These are phyloP conservation scores for Bradypus variegatus DNA, from an alignment of 2,797 vertebrate species.

Conservation along the genomic window DNA sequence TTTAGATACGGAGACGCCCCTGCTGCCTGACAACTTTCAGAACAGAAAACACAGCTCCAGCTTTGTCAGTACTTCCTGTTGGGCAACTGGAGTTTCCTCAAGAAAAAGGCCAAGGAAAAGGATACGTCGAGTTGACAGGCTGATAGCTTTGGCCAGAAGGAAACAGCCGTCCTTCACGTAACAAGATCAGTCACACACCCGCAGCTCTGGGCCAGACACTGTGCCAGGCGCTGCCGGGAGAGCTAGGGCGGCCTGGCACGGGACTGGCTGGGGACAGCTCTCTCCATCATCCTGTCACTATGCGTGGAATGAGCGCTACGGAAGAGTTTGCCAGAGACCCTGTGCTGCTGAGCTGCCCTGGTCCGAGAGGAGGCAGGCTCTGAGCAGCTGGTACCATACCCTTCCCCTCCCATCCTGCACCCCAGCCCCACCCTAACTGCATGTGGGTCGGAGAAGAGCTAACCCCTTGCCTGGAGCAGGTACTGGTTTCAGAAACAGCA, in stretches of 20 bases:
- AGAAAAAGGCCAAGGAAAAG: neutral
- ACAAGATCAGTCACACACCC: neutral
- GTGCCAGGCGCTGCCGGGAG: too few relatives aligned
- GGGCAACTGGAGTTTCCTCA: neutral
- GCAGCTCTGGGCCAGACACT: accelerated
- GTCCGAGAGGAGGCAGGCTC: neutral
- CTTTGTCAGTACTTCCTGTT: accelerated
- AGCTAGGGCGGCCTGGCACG: accelerated
- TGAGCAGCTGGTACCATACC: neutral
- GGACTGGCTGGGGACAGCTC: neutral
- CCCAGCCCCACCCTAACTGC: neutral
- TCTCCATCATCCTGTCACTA: accelerated
- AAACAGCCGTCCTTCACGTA: neutral
- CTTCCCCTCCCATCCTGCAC: too few relatives aligned
- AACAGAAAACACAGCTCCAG: neutral
- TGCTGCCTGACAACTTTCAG: neutral
- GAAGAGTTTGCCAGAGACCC: neutral
- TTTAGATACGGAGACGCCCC: neutral
- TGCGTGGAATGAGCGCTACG: too few relatives aligned
- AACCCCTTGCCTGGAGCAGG: too few relatives aligned
- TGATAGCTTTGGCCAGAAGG: neutral
- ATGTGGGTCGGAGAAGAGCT: neutral
- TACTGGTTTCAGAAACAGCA: too few relatives aligned
- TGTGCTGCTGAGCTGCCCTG: neutral
- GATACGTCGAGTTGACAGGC: neutral